These are phyloP conservation scores for Siniperca scherzeri DNA, from an alignment of 2,797 vertebrate genomes.

Conservation along the genomic window DNA sequence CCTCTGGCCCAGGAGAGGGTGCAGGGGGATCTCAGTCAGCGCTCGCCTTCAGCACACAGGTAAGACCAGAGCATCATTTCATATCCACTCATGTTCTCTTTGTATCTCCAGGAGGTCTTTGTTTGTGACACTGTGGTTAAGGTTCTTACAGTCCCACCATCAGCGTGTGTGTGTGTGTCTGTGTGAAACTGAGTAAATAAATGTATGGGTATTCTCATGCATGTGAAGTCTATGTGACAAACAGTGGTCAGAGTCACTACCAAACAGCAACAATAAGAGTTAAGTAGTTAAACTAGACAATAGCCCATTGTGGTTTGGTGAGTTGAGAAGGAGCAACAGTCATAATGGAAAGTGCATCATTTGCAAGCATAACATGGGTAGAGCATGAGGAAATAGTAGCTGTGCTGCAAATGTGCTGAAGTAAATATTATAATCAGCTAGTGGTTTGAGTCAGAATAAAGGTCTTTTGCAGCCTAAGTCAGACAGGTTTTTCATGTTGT, in stretches of 20 bases:
- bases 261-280: not conserved
- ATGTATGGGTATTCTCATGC: not conserved
- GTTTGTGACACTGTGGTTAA: not conserved
- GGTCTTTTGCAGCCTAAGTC: no score
- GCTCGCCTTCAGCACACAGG: constrained; percentile 33
- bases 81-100: constrained; percentile 1
- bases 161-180: constrained; percentile 3
- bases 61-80: constrained; percentile 42
- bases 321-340: not conserved
- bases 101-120: not conserved
- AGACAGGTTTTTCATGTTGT: not conserved
- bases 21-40: constrained; percentile 13
- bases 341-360: not conserved
- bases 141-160: not conserved
- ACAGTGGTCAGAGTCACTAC: not conserved
- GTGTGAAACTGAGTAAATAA: not conserved
- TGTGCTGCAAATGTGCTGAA: not conserved
- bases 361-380: not conserved
- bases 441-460: not conserved
- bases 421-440: not conserved
- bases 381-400: not conserved
- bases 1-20: not conserved
- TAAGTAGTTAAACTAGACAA: not conserved
- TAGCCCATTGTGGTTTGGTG: constrained; percentile 25
- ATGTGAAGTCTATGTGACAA: not conserved